Evolutionary conservation across 2,888 invertebrate species (phyloP), one percentile per base, ranked within the genome.

Genomic region (Phasia obesa): DNA sequence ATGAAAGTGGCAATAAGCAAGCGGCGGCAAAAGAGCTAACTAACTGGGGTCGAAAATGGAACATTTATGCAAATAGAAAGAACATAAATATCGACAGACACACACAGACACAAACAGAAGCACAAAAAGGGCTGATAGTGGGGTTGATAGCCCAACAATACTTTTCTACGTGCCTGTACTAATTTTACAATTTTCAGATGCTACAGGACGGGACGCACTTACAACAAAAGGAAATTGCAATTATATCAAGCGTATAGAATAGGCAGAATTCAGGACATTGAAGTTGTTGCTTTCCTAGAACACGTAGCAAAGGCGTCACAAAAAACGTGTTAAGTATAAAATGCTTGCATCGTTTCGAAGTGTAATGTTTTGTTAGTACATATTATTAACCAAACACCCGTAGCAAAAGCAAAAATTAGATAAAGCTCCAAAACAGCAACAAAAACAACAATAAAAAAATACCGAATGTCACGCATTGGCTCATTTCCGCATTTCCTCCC

Each of bases 151-250:
- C 19, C 15, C 13, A 31, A 31, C 31, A 31, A 31, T 1, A 31
- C 1, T 4, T 31, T 31, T n/a, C 9, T 3, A 62, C 53, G 55
- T 62, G 55, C 53, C n/a, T n/a, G n/a, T 62, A 35, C 47, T 17
- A 64, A 47, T 57, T 64, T 62, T 5, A 31, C 31, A 31, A 31
- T 31, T 38, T 51, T 13, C 2, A 38, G 38, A 13, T 38, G 2
- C 13, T 59, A 60, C 71, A 38, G 71, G 60, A 71, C 25, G 49
- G 71, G 60, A 71, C 25, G 49, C 51, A 71, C 71, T 71, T 51
- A 42, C 38, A 21, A 38, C 49, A 60, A 60, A 51, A 60, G 71
- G 60, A 71, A 71, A 71, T 49, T 71, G 71, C 71, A 60, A 71
- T 71, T 60, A 49, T 51, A 38, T 71, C 71, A 71, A 51, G 60